These are phyloP conservation scores for Mirza zaza DNA, from an alignment of 2,113 vertebrate genomes.

Conservation along the genomic window DNA sequence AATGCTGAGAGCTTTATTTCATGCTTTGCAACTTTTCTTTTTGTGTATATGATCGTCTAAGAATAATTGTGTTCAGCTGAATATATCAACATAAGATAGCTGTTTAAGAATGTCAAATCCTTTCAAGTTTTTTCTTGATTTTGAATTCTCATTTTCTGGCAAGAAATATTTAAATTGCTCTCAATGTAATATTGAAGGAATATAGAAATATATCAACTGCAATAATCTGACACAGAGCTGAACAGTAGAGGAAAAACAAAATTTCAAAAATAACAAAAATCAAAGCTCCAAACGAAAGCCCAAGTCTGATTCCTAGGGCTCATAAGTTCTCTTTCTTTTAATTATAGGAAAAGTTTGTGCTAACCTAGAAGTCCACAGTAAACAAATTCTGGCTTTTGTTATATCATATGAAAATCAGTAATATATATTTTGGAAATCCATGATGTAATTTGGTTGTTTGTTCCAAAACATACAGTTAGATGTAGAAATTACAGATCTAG, in stretches of 20 bases:
- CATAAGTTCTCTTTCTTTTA: not conserved
- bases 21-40: not conserved
- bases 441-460: not conserved
- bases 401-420: not conserved
- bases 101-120: not conserved
- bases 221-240: not conserved
- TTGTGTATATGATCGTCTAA: not conserved
- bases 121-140: not conserved
- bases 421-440: not conserved
- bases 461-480: not conserved
- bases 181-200: not conserved
- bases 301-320: not conserved
- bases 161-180: not conserved
- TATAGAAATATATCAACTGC: not conserved
- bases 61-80: not conserved
- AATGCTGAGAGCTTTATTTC: not conserved
- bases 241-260: not conserved
- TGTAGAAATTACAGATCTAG: not conserved
- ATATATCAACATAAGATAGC: not conserved
- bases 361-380: not conserved
- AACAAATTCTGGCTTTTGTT: not conserved
- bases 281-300: not conserved
- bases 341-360: not conserved
- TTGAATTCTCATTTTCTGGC: not conserved
- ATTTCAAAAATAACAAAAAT: not conserved